Conservation (phyloP, 2,113 vertebrate species). For the Regulus satrapa region DNA sequence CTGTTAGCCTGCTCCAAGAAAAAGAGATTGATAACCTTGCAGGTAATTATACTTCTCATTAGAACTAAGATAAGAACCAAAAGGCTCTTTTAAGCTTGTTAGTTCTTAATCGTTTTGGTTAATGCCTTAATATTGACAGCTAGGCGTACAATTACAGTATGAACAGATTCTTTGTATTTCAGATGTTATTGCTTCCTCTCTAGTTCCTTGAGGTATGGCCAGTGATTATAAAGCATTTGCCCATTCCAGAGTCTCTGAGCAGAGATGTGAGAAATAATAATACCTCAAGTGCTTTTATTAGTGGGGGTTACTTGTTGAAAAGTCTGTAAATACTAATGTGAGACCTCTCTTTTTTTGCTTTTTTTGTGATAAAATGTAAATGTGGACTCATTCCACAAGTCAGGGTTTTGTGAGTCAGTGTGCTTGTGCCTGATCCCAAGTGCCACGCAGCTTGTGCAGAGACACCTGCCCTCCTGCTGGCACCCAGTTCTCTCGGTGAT, state of each 20-base stretch:
- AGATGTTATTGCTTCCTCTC: background rate
- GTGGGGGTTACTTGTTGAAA: background rate
- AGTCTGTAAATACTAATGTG: background rate
- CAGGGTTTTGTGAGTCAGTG: background rate
- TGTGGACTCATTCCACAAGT: background rate
- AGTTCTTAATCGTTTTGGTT: background rate
- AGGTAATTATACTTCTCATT: constrained; percentile 73
- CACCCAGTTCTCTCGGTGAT: background rate
- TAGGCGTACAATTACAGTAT: background rate
- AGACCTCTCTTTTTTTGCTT: accelerated
- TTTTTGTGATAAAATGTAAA: background rate
- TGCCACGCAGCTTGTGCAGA: background rate
- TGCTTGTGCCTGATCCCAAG: background rate
- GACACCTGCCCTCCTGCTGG: background rate
- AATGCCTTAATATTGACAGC: background rate
- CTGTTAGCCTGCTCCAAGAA: constrained; percentile 90
- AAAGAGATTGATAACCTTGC: constrained; percentile 95
- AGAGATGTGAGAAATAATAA: background rate
- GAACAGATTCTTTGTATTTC: background rate
- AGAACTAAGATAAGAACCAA: background rate
- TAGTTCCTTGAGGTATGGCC: background rate
- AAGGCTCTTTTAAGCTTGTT: background rate
- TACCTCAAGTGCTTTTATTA: background rate
- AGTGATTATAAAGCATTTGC: background rate
- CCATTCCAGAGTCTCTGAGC: background rate